Evolutionary conservation across 2,888 invertebrate species (phyloP), one percentile per base, ranked within the genome.

Genomic region (Pseudococcus jackbeardsleyi): DNA sequence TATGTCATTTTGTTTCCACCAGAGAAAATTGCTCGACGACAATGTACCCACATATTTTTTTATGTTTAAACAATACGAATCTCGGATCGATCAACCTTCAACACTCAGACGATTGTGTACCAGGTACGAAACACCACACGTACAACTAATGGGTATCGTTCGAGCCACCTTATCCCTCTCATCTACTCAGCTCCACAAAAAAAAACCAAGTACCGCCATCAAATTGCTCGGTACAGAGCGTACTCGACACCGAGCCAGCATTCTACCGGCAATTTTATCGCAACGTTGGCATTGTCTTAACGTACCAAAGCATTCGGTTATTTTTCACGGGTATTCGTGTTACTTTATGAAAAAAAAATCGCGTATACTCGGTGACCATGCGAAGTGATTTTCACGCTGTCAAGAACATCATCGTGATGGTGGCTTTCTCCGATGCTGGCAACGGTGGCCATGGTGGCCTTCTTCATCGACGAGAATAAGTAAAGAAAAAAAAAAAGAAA

Each of bases 381-480:
- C 26, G 33, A 33, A 72, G 68, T 72, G 68, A 72, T 72, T 72
- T 72, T 72, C 68, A 72, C 68, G 68, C 68, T 72, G 68, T 72
- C 68, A 33, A 59, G 68, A 72, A 72, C 68, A 72, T 72, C 68
- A 19, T 19, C 59, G 59, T 59, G 54, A 54, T 54, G 59, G 68
- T 72, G 33, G 68, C 68, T 72, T 72, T 72, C 68, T 72, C 68
- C 33, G 26, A 33, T 33, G 3, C 26, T 19, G 19, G 59, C 19
- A 11, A 33, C 26, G 26, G 26, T 33, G 26, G 26, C 26, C 3
- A 33, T 33, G 26, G 59, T 19, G 59, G 59, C 19, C 5, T n/a
- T 19, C 59, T 33, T 33, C 26, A 33, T 33, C 3, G 26, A 33
- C 26, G 26, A 33, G 26, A 33, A 33, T 33, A 33, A 33, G 26